These are phyloP conservation scores for Zophobas morio DNA, from an alignment of 1,140 invertebrate genomes.

Conservation along the genomic window DNA sequence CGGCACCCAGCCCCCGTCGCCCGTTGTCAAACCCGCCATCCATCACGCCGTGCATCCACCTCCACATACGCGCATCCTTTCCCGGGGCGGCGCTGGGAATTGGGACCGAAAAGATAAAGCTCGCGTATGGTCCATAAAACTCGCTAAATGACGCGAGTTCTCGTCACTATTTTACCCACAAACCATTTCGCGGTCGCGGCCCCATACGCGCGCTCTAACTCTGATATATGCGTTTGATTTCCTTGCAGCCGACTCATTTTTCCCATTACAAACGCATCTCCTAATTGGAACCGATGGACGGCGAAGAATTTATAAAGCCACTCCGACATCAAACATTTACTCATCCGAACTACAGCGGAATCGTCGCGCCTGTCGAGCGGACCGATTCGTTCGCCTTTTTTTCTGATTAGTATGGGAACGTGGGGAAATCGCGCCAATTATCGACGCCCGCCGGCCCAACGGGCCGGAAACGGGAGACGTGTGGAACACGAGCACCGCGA, in stretches of 20 bases:
- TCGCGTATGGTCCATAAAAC: conserved; percentile 55
- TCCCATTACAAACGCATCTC: conserved; percentile 56
- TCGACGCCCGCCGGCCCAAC: too few relatives aligned
- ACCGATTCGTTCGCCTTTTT: too few relatives aligned
- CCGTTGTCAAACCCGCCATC: too few relatives aligned
- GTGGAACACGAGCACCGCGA: too few relatives aligned
- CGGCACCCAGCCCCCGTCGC: too few relatives aligned
- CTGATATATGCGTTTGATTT: conserved; percentile 65
- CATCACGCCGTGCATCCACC: too few relatives aligned
- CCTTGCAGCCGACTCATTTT: conserved; percentile 56
- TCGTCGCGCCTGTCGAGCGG: not conserved
- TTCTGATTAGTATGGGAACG: too few relatives aligned
- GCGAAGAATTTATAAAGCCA: conserved; percentile 41
- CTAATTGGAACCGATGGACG: conserved; percentile 55
- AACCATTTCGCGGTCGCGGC: conserved; percentile 61
- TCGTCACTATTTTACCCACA: conserved; percentile 63
- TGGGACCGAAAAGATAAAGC: conserved; percentile 56
- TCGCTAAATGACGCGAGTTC: conserved; percentile 60
- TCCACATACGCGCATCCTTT: too few relatives aligned
- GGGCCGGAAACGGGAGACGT: too few relatives aligned
- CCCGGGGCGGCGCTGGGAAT: conserved; percentile 50
- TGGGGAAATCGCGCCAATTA: too few relatives aligned
- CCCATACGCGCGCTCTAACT: conserved; percentile 61
- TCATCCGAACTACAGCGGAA: conserved; percentile 3
- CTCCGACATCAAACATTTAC: conserved; percentile 15